Conservation (phyloP, 1,140 invertebrate genomes). For the Halictus rubicundus region DNA sequence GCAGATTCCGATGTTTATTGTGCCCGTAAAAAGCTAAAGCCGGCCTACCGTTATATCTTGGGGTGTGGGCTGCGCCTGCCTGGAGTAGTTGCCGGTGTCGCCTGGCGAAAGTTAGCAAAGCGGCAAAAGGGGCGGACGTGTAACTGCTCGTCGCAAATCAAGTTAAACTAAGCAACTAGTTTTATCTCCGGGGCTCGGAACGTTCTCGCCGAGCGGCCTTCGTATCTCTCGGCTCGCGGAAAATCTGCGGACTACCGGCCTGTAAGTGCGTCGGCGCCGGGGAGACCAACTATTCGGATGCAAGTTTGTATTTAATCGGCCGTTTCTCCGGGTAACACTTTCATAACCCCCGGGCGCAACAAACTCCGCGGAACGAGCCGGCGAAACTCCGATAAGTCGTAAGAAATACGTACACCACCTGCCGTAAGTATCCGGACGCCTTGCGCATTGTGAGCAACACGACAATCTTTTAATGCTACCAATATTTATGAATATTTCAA, state of each 20-base stretch:
- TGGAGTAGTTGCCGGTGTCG: neutral
- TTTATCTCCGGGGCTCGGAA: slow-evolving; percentile 35
- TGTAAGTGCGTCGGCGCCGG: slow-evolving; percentile 4
- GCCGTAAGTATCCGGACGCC: too few relatives aligned
- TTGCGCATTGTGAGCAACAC: too few relatives aligned
- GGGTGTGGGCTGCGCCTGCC: neutral
- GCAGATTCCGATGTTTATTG: slow-evolving; percentile 34
- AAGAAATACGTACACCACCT: slow-evolving; percentile 48
- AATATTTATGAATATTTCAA: too few relatives aligned
- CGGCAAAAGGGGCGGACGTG: slow-evolving; percentile 33
- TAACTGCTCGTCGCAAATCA: slow-evolving; percentile 47
- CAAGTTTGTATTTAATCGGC: slow-evolving; percentile 63
- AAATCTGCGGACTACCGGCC: slow-evolving; percentile 31
- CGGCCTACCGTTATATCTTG: slow-evolving; percentile 18
- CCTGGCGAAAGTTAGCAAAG: slow-evolving; percentile 26
- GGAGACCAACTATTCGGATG: slow-evolving; percentile 43
- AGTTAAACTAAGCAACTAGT: slow-evolving; percentile 35
- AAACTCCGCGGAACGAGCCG: slow-evolving; percentile 26
- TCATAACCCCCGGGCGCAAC: slow-evolving; percentile 35
- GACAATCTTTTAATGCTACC: too few relatives aligned
- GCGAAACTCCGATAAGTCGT: slow-evolving; percentile 64
- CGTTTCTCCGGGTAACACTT: slow-evolving; percentile 16
- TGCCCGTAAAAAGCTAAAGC: slow-evolving; percentile 29
- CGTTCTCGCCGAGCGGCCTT: slow-evolving; percentile 3
- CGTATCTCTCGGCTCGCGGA: slow-evolving; percentile 24